Evolutionary conservation across 2,113 vertebrate species (phyloP), one percentile per base, ranked within the genome.

Genomic region (Choloepus hoffmanni): DNA sequence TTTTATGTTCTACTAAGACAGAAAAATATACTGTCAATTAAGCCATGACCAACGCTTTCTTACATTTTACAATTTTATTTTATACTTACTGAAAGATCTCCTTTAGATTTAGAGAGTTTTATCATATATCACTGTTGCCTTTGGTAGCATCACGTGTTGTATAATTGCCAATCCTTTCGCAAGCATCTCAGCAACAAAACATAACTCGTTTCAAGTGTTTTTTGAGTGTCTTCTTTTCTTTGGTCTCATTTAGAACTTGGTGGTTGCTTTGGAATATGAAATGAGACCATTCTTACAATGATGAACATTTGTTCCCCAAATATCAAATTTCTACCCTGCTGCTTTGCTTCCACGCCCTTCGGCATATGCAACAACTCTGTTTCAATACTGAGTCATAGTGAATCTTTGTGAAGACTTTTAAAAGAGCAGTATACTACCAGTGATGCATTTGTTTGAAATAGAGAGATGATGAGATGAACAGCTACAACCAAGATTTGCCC

Each of bases 1-100:
- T 74, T 93, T 83, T 36, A 70, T 30, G 50, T 40, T 50, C 21
- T 55, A 89, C 33, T 55, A 53, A 36, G 40, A 92, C 24, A 76
- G n/a, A 90, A 92, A 73, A 68, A 83, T 79, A 62, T 26, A 68
- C 33, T 89, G 36, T 19, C 79, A 40, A 92, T 92, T 77, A 90
- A 76, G 50, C 21, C 60, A n/a, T 63, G 83, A 62, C 53, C 5
- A 79, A 62, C 62, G 33, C 28, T 94, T 90, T 81, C 84, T 92
- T 92, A 74, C 23, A 76, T 60, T 53, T 53, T n/a, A 45, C 90
- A 62, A 21, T 67, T 83, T 85, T 82, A 50, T 63, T 93, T 76
- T 92, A 3, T 45, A 74, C 65, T 82, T 79, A 89, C n/a, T 23
- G 55, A 74, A 74, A 89, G 60, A 62, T 40, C 24, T 62, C n/a